Base-by-base conservation (phyloP, 2,797 vertebrate species). In the Mormyrops boulengeri region DNA sequence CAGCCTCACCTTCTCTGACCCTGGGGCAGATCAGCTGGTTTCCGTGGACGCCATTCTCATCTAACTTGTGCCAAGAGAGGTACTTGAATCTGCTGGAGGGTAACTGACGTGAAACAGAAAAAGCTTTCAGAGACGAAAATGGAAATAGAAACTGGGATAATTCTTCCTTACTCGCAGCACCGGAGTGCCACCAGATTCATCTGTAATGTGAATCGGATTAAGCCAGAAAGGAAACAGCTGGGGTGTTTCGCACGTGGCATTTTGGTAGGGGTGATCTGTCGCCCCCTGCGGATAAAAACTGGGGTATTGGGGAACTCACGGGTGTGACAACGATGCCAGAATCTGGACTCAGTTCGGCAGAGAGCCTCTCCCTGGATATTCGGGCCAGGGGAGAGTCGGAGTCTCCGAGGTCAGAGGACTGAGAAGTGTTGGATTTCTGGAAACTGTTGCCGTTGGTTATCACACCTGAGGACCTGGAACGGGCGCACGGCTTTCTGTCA, bases 21-120 rank as follows among this genome's bases (percentile, higher is more conserved):
- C 98, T 95, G 91, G 98, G 98, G 89, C 97, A 98, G 90, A 26
- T 94, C 91, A 99, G 97, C 94, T 98, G 97, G 94, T 97, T 95
- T 89, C 98, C 98, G 84, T 91, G 95, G 92, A 99, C 93, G 41
- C 96, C 95, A 77, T 96, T 96, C 87, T 97, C 96, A 91, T 97
- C 96, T 93, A 98, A 91, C 82, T 96, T 94, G 89, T 95, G 95
- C 98, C 97, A 99, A 62, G 95, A 93, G 34, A 96, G 94, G 90
- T 97, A 97, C 89, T 96, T 97, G 92, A 96, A 98, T 55, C 95
- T 95, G 92, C 97, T 97, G 89, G 97, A 98, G 87, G 97, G 97
- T 93, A 99, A 96, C 98, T 99, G 93, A 87, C 86, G 88, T 85
- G 91, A 57, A 92, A 19, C 17, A 73, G 90, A 77, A 19, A 91